These are phyloP conservation scores for Origma solitaria DNA, from an alignment of 2,113 vertebrate genomes.

Conservation along the genomic window DNA sequence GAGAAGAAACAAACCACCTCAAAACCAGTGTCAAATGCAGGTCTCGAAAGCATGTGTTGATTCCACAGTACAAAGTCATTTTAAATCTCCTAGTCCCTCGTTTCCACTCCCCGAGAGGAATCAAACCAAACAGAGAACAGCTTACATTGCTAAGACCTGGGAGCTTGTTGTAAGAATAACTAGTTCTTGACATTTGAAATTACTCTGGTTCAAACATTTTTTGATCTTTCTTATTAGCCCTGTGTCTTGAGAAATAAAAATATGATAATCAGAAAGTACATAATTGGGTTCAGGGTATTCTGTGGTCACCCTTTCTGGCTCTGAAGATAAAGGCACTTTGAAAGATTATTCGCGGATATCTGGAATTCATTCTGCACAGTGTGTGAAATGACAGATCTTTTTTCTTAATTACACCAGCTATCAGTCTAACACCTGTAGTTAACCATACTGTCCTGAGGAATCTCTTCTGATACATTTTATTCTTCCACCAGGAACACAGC, in stretches of 20 bases:
- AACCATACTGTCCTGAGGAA: slow-evolving; percentile 39
- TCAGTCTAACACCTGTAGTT: slow-evolving; percentile 55
- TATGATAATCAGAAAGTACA: slow-evolving; percentile 42
- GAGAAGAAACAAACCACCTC: background rate
- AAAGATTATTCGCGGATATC: slow-evolving; percentile 40
- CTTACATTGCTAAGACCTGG: background rate
- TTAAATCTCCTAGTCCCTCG: background rate
- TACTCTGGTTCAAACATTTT: slow-evolving; percentile 42
- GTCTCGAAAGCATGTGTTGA: background rate
- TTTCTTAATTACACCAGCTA: slow-evolving; percentile 57
- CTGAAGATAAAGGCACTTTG: slow-evolving; percentile 27
- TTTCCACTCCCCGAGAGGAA: slow-evolving; percentile 33
- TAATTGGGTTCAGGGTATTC: slow-evolving; percentile 52
- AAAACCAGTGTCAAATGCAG: background rate
- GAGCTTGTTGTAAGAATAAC: slow-evolving; percentile 36
- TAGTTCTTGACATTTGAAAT: slow-evolving; percentile 61
- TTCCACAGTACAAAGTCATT: slow-evolving; percentile 1
- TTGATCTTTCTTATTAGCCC: slow-evolving; percentile 55
- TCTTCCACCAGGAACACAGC: background rate
- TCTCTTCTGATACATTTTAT: slow-evolving; percentile 1
- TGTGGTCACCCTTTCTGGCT: slow-evolving; percentile 18
- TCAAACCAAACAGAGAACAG: slow-evolving; percentile 44
- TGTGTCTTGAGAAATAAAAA: slow-evolving; percentile 50
- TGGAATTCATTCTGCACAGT: slow-evolving; percentile 52
- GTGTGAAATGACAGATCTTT: slow-evolving; percentile 59